Conservation (phyloP, 1,140 invertebrate species). For the Meloidogyne hapla region DNA sequence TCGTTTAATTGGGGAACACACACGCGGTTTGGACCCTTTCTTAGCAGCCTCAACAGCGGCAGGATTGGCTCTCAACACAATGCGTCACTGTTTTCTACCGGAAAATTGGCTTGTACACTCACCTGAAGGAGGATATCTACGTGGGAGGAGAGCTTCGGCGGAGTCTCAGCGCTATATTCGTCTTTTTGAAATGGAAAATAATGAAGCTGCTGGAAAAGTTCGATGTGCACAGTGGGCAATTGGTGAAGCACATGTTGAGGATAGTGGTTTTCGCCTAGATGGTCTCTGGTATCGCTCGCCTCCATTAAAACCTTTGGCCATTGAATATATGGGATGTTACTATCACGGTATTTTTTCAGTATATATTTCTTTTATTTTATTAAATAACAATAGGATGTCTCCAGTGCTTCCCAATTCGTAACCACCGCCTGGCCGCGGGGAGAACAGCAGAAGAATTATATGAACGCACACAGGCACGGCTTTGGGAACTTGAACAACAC, state of each 20-base stretch:
- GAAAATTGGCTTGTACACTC: not conserved
- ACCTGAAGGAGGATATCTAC: conserved; percentile 12
- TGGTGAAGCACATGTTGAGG: conserved; percentile 21
- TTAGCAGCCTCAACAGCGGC: not conserved
- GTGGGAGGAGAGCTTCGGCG: not conserved
- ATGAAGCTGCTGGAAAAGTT: not conserved
- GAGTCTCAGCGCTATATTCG: conserved; percentile 18
- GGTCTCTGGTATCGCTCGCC: not conserved
- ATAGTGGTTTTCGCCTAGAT: conserved; percentile 1
- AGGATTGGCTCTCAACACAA: not conserved
- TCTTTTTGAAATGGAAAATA: not conserved
- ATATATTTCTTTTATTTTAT: not conserved
- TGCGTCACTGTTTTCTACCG: not conserved
- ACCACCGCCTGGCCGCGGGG: not conserved
- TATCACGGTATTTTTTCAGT: not conserved
- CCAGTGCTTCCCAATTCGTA: not conserved
- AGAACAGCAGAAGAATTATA: conserved; percentile 18
- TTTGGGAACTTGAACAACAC: conserved; percentile 22
- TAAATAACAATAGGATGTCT: not conserved
- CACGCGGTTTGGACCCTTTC: too few relatives aligned
- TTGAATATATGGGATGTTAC: conserved; percentile 17
- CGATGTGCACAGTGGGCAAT: conserved; percentile 6
- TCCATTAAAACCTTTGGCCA: not conserved
- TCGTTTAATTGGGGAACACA: not conserved
- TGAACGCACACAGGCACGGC: conserved; percentile 8